Base-by-base conservation (phyloP, 2,797 vertebrate genomes). In the Bovichtus variegatus region DNA sequence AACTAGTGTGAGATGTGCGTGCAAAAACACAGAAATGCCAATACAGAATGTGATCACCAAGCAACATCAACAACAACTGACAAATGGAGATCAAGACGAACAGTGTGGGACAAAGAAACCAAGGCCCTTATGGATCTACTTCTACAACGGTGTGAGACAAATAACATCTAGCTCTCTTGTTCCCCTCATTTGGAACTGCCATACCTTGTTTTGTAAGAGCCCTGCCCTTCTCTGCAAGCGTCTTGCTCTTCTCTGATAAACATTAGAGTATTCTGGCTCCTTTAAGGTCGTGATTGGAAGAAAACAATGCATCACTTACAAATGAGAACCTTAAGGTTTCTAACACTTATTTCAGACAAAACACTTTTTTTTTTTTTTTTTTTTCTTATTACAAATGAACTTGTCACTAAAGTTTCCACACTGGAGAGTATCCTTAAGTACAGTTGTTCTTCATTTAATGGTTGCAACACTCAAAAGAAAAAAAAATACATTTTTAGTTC, bases 1-100 rank as follows among this genome's bases (percentile, higher is more conserved):
- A 95, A 96, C 96, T 89, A 89, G 87, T 89, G 96, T 97, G 97
- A 98, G 97, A 97, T 95, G 96, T 95, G 95, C 97, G 94, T 96
- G 95, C 94, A 95, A 83, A 87, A 86, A 93, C 86, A 93, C 85
- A 91, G 80, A 73, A 81, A 92, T 80, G 89, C 89, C 81, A 80
- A 87, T 75, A 92, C 86, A 84, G 43, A 76, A 85, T 77, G 87
- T 90, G 91, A 87, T 85, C 87, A 91, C 89, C 89, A 71, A 71
- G 87, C 80, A 78, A 91, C 83, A 77, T 68, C 76, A 77, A 85
- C 76, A 77, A 85, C 80, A 78, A 76, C 49, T 67, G 83, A 86
- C 89, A 75, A 89, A 89, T 90, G 92, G 75, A 80, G 63, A 71
- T 80, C 83, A 66, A 74, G 69, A 90, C 69, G 64, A 71, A 85